Base-by-base conservation (phyloP, 2,797 vertebrate genomes). In the Anguilla marmorata region DNA sequence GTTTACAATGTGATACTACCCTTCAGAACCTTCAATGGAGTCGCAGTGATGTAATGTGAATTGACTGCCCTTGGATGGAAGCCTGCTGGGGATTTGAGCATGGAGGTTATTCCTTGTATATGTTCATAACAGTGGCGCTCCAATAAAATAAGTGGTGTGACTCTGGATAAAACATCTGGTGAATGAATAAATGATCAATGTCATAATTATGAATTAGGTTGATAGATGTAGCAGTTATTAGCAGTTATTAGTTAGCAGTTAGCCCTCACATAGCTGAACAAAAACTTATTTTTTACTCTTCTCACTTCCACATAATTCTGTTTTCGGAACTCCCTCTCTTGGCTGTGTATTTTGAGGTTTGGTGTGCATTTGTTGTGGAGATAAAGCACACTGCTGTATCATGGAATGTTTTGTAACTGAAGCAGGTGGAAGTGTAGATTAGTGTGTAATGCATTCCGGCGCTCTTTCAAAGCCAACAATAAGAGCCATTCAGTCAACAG, bases 121-220 rank as follows among this genome's bases (percentile, higher is more conserved):
- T 66, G 63, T 66, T 27, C 63, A 66, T 66, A 66, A 9, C 21
- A n/a, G 7, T 66, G 24, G n/a, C 63, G 5, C 24, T 66, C n/a
- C 63, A 66, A 66, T 24, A 66, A 66, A 7, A 66, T 66, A 9
- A 9, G 24, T 63, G 58, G 19, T 63, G 58, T 21, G 16, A 19
- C 58, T 66, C n/a, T 66, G 63, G 63, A 66, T 66, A 66, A 66
- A 66, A 66, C 21, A 66, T 72, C 66, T 72, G 66, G 7, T 72
- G 21, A 72, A 72, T 72, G n/a, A 72, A 33, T 30, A 11, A 8
- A 63, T 63, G 60, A 72, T 56, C 54, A 56, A 16, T 56, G 14
- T 72, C 7, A 33, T 72, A 72, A 72, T 72, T n/a, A 72, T 72
- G 9, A 27, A 12, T 72, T 30, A 9, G 7, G 27, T 27, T 72